These are phyloP conservation scores for Scaptomyza reducta DNA, from an alignment of 2,888 invertebrate genomes.

Conservation along the genomic window DNA sequence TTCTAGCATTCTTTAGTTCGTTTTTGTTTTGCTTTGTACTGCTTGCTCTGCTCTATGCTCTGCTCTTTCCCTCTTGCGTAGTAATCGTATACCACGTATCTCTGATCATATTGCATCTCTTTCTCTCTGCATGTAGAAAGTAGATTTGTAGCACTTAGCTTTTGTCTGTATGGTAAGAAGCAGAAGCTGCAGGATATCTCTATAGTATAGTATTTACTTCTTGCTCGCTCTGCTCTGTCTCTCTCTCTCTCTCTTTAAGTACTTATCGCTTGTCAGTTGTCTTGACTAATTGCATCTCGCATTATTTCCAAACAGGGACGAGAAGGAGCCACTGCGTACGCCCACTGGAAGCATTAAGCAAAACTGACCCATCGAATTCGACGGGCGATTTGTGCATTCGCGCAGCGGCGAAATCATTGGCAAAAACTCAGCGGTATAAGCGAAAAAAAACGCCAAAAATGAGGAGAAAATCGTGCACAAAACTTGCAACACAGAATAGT, in stretches of 20 bases:
- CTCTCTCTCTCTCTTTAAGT: too few relatives aligned
- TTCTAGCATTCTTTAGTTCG: neutral
- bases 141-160: slow-evolving; percentile 31
- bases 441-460: neutral
- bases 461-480: slow-evolving; percentile 48
- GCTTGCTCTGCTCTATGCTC: neutral
- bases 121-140: slow-evolving; percentile 12
- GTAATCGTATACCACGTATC: slow-evolving; percentile 12
- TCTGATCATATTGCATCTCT: slow-evolving; percentile 28
- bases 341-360: slow-evolving; percentile 88
- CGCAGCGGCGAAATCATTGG: slow-evolving; percentile 93
- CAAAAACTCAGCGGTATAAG: slow-evolving; percentile 93
- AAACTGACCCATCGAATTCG: slow-evolving; percentile 92
- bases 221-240: neutral
- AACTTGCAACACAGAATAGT: slow-evolving; percentile 47
- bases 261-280: neutral
- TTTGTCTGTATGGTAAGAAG: slow-evolving; percentile 17
- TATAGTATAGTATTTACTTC: neutral
- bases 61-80: neutral
- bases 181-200: neutral
- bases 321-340: slow-evolving; percentile 90
- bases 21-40: slow-evolving; percentile 11
- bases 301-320: slow-evolving; percentile 87
- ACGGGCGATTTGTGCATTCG: slow-evolving; percentile 92
- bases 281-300: neutral